phyloP scores from a whole-genome alignment of 1,140 invertebrate genomes.

The Lanistes nyassanus region DNA sequence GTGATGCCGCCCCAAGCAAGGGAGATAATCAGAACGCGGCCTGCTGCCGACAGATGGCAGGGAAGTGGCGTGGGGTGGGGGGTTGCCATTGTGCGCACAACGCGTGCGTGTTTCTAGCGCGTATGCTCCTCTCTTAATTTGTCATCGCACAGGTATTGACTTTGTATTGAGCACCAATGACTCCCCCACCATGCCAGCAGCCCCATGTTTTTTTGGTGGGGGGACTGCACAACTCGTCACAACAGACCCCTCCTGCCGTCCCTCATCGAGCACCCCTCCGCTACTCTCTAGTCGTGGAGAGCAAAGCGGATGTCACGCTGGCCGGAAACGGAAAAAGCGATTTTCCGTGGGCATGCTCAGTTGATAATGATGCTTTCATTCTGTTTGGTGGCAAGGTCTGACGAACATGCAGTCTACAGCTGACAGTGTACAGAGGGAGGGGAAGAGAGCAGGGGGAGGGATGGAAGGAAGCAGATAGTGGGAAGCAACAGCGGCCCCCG shows the following conservation, averaged over 20 bases:
- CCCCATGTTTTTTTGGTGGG: too few species aligned
- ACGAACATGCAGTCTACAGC: too few species aligned
- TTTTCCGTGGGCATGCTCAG: too few species aligned
- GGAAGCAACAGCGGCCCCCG: too few species aligned
- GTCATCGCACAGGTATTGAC: constrained; percentile 27
- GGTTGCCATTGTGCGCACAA: constrained; percentile 1
- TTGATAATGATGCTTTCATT: too few species aligned
- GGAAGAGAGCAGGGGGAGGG: too few species aligned
- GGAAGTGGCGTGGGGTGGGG: constrained; percentile 25
- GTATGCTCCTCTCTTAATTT: constrained; percentile 27
- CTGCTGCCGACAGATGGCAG: constrained; percentile 29
- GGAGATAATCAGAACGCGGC: constrained; percentile 26
- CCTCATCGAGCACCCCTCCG: background rate
- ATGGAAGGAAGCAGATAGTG: too few species aligned
- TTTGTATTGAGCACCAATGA: constrained; percentile 24
- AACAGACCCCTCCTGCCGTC: background rate
- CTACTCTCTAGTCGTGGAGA: background rate
- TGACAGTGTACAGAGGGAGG: too few species aligned
- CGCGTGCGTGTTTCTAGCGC: constrained; percentile 12
- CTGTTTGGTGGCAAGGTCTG: too few species aligned
- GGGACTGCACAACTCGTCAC: too few species aligned
- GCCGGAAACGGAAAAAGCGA: too few species aligned
- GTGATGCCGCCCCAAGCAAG: constrained; percentile 8
- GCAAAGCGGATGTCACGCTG: background rate
- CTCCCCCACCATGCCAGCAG: background rate